Evolutionary conservation across 2,888 invertebrate species (phyloP).

Genomic region (Nesidiocoris tenuis): DNA sequence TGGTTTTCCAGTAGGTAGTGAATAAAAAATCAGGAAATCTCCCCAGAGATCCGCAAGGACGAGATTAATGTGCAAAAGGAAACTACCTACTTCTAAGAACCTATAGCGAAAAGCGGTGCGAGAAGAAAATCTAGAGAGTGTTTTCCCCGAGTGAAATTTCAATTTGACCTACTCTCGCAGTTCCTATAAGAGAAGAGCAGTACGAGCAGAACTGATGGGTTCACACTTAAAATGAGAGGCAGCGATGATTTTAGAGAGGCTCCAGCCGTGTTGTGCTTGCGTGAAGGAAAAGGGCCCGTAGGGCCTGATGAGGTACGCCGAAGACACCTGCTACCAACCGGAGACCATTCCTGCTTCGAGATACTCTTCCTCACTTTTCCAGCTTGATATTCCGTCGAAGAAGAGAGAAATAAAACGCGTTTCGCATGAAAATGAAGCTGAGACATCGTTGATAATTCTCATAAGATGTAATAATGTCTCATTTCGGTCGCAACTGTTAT

Average conservation of each 20-base stretch:
- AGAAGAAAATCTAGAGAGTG: too few relatives aligned
- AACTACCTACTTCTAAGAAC: conserved; percentile 13
- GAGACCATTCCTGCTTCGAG: not conserved
- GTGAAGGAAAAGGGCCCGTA: not conserved
- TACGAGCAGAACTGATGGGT: not conserved
- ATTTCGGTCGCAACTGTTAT: too few relatives aligned
- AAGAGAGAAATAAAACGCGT: not conserved
- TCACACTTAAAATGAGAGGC: not conserved
- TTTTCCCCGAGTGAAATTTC: conserved; percentile 19
- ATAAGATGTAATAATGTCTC: too few relatives aligned
- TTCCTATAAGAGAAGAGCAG: not conserved
- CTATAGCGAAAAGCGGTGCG: not conserved
- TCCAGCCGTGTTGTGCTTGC: not conserved
- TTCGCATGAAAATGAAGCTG: not conserved
- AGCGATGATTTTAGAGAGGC: not conserved
- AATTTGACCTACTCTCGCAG: conserved; percentile 12
- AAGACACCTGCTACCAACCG: conserved; percentile 28
- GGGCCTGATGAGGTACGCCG: conserved; percentile 24
- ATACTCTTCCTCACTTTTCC: not conserved
- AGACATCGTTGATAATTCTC: too few relatives aligned
- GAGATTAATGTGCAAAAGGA: conserved; percentile 26
- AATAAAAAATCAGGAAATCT: conserved; percentile 18
- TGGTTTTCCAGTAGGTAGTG: conserved; percentile 14
- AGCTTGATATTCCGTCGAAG: not conserved
- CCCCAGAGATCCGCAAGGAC: conserved; percentile 1